Conservation (phyloP, 2,888 invertebrate genomes). For the Creontiades dilutus region DNA sequence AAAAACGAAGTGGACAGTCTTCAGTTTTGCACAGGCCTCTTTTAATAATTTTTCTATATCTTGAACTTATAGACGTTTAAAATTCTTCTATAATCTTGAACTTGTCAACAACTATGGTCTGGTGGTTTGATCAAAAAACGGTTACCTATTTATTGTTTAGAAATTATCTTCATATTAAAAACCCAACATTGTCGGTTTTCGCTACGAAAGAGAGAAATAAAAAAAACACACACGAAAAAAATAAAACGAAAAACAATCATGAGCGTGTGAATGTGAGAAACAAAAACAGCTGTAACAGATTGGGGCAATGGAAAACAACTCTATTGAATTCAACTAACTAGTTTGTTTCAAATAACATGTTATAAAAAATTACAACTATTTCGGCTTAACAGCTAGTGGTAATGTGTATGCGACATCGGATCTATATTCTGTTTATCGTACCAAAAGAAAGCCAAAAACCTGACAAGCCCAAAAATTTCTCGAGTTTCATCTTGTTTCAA, state of each 20-base stretch:
- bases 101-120: conserved; percentile 69
- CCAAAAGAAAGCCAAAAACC: conserved; percentile 41
- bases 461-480: conserved; percentile 54
- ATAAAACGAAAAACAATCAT: conserved; percentile 41
- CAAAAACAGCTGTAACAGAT: conserved; percentile 65
- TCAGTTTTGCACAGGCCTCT: conserved; percentile 67
- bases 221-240: not conserved
- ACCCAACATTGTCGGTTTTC: conserved; percentile 3
- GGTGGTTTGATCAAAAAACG: conserved; percentile 41
- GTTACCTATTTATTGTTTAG: not conserved
- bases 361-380: conserved; percentile 64
- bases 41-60: conserved; percentile 30
- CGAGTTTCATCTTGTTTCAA: conserved; percentile 44
- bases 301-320: conserved; percentile 64
- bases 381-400: conserved; percentile 59
- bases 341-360: conserved; percentile 43
- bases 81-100: conserved; percentile 25
- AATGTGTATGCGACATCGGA: conserved; percentile 47
- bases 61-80: no score
- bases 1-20: conserved; percentile 67
- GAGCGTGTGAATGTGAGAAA: conserved; percentile 57
- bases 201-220: not conserved
- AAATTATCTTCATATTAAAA: not conserved
- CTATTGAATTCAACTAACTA: conserved; percentile 58
- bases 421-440: conserved; percentile 44